Evolutionary conservation across 2,797 vertebrate genomes (phyloP).

Genomic region (Silurus lanzhouensis): DNA sequence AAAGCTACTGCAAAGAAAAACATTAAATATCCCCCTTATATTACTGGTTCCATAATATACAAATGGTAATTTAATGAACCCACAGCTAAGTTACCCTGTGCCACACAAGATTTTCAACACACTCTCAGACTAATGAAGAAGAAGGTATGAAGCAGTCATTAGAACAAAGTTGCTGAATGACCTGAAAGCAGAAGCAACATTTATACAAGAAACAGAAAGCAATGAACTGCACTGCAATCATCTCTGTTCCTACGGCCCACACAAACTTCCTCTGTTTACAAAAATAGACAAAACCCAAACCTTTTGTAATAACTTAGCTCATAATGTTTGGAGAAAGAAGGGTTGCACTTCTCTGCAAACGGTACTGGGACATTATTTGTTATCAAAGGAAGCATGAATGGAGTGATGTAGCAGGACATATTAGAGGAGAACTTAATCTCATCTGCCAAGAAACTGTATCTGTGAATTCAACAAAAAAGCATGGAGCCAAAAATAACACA

Average conservation of each 20-base stretch:
- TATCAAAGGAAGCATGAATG: not conserved
- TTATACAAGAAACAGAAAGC: not conserved
- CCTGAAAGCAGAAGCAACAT: not conserved
- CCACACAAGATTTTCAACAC: not conserved
- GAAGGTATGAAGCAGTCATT: not conserved
- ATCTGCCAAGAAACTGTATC: not conserved
- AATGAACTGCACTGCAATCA: not conserved
- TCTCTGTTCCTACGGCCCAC: not conserved
- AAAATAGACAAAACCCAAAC: not conserved
- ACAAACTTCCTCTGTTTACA: not conserved
- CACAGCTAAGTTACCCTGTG: not conserved
- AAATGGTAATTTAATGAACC: not conserved
- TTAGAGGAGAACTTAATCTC: not conserved
- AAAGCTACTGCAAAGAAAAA: not conserved
- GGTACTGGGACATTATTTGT: not conserved
- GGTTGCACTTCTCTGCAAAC: not conserved
- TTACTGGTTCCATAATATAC: not conserved
- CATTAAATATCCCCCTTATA: not conserved
- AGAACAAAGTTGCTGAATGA: not conserved
- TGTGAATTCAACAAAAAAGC: not conserved
- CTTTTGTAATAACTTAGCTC: not conserved
- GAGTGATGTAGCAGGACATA: not conserved
- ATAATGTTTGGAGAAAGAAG: not conserved
- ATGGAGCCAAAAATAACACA: not conserved
- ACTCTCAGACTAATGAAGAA: not conserved